Percentiles rank a stretch among this genome's conserved stretches.
Evolutionary conservation across 2,113 vertebrate species (phyloP).

Genomic region (Pseudolaguvia tuberculata): DNA sequence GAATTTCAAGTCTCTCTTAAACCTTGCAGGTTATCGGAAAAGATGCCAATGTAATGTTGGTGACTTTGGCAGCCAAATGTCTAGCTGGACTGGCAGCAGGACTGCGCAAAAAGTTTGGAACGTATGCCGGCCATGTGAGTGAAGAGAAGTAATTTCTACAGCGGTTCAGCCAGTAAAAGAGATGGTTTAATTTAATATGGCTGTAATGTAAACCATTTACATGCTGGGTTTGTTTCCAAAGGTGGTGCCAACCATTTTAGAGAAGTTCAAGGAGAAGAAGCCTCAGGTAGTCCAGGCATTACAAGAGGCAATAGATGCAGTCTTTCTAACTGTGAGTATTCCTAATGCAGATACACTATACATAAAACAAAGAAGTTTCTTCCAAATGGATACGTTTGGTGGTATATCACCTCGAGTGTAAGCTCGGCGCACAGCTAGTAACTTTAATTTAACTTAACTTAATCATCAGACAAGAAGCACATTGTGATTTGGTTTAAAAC

Average conservation of each 20-base stretch:
- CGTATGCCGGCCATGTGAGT: conserved; percentile 89
- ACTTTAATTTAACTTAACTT: not conserved
- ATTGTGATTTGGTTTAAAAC: not conserved
- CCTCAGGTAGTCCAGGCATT: conserved; percentile 92
- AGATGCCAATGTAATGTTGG: conserved; percentile 96
- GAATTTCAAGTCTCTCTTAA: not conserved
- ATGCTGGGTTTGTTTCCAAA: conserved; percentile 52
- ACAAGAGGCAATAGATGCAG: conserved; percentile 93
- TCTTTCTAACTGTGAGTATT: conserved; percentile 89
- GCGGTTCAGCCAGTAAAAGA: not conserved
- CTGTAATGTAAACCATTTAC: too few relatives aligned
- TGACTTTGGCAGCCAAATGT: conserved; percentile 92
- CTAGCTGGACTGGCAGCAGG: conserved; percentile 84
- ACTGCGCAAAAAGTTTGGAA: conserved; percentile 95
- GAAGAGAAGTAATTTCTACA: not conserved
- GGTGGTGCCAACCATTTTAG: conserved; percentile 94
- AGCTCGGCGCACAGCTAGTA: not conserved
- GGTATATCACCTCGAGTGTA: not conserved
- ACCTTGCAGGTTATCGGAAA: conserved; percentile 87
- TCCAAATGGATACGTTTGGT: not conserved
- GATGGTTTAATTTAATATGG: too few relatives aligned
- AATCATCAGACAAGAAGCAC: not conserved
- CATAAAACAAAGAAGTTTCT: too few relatives aligned
- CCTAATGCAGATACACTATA: conserved; percentile 5
- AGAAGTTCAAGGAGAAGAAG: conserved; percentile 99